Percentiles rank a stretch among this genome's conserved stretches.
These are phyloP conservation scores for Porites rus DNA, from an alignment of 92 coral and sea anemone genomes.

Conservation along the genomic window DNA sequence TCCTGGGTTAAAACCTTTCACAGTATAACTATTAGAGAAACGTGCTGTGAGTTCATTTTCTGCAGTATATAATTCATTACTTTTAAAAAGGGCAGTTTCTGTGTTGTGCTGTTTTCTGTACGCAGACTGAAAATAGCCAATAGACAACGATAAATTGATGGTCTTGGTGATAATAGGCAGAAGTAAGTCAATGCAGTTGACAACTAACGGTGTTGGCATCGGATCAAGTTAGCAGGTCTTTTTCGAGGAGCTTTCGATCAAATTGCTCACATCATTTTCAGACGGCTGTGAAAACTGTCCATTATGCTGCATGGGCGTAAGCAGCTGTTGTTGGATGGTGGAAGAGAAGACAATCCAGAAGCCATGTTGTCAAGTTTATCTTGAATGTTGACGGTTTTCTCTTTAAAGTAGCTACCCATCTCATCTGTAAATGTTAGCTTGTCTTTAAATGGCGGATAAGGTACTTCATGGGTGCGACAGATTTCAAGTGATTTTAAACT, in stretches of 20 bases:
- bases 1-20: too few relatives aligned
- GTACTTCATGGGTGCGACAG: conserved; percentile 4
- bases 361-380: too few relatives aligned
- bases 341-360: too few relatives aligned
- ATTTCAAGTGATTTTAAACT: too few relatives aligned
- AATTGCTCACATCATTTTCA: not conserved
- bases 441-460: conserved; percentile 27
- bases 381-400: conserved; percentile 33
- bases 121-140: conserved; percentile 20
- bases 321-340: conserved; percentile 16
- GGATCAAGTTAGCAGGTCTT: conserved; percentile 43
- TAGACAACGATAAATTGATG: conserved; percentile 51
- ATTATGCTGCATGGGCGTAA: conserved; percentile 27
- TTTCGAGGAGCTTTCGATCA: conserved; percentile 42
- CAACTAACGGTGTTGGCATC: conserved; percentile 45
- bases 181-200: conserved; percentile 42
- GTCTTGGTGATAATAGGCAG: conserved; percentile 50
- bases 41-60: too few relatives aligned
- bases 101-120: too few relatives aligned
- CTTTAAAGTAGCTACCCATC: conserved; percentile 51
- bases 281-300: not conserved
- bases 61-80: too few relatives aligned
- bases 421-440: conserved; percentile 36
- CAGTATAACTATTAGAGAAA: too few relatives aligned
- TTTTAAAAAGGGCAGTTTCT: too few relatives aligned